Conservation (phyloP, 2,113 vertebrate genomes). For the Bufo bufo region DNA sequence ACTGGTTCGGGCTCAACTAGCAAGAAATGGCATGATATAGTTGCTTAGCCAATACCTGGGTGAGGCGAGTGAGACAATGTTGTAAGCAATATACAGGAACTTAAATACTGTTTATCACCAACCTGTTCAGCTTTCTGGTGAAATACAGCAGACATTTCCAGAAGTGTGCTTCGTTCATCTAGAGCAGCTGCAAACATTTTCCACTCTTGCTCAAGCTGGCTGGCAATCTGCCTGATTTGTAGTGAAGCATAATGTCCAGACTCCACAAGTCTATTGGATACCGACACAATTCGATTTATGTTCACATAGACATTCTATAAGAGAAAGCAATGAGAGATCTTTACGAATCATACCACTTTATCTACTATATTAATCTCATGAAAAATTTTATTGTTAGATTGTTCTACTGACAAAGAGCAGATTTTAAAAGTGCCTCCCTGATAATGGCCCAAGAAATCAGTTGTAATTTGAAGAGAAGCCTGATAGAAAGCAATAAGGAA, state of each 20-base stretch:
- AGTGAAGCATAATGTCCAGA: conserved; percentile 94
- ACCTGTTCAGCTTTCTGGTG: conserved; percentile 98
- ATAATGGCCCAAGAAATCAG: no score
- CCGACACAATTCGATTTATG: conserved; percentile 97
- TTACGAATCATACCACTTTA: neutral
- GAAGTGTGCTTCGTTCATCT: conserved; percentile 91
- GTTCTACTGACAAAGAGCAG: no score
- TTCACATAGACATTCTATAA: conserved; percentile 96
- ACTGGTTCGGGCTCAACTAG: no score
- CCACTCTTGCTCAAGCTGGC: conserved; percentile 96
- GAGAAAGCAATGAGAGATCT: neutral
- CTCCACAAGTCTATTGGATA: conserved; percentile 91
- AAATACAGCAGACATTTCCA: conserved; percentile 96
- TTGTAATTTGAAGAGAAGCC: no score
- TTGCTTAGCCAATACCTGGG: no score
- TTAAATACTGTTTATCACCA: conserved; percentile 58
- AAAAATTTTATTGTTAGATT: no score
- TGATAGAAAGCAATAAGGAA: no score
- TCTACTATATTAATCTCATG: neutral
- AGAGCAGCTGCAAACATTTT: conserved; percentile 95
- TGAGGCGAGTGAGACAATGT: no score
- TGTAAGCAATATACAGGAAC: neutral
- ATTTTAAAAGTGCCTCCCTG: no score
- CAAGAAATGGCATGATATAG: no score
- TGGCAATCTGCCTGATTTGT: conserved; percentile 97